phyloP scores from a whole-genome alignment of 92 coral and sea anemone genomes.

The Isaurus tuberculatus region DNA sequence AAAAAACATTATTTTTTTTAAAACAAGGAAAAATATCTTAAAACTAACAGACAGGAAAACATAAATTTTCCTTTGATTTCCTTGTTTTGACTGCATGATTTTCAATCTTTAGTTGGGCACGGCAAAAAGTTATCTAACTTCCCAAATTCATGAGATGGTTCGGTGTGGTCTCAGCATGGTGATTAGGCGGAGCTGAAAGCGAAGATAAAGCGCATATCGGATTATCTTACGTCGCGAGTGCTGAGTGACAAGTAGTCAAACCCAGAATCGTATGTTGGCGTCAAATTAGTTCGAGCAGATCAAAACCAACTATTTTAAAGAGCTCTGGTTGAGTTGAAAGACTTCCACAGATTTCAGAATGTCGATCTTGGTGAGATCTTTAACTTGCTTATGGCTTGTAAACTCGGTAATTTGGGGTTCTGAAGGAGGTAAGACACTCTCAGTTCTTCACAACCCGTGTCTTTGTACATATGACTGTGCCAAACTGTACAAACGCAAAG shows the following conservation, averaged over 20 bases:
- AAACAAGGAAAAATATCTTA: background rate
- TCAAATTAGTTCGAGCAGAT: conserved; percentile 32
- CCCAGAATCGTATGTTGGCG: conserved; percentile 24
- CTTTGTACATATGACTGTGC: background rate
- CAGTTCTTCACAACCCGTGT: background rate
- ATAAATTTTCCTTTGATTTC: conserved; percentile 3
- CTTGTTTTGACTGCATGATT: conserved; percentile 20
- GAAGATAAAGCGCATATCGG: background rate
- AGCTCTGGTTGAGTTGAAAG: conserved; percentile 30
- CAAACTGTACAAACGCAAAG: background rate
- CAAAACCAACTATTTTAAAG: conserved; percentile 7
- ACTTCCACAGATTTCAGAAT: conserved; percentile 2
- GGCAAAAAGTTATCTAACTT: conserved; percentile 29
- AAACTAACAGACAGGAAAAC: background rate
- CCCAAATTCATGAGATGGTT: conserved; percentile 19
- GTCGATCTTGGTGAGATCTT: conserved; percentile 1
- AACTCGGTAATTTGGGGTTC: conserved; percentile 1
- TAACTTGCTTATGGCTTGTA: conserved; percentile 3
- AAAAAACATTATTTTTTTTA: background rate
- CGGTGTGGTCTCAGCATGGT: conserved; percentile 29
- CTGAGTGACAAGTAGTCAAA: conserved; percentile 36
- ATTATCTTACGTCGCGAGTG: conserved; percentile 37
- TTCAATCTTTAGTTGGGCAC: conserved; percentile 14
- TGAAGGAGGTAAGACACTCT: conserved; percentile 22
- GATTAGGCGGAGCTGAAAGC: conserved; percentile 18